These are phyloP conservation scores for Condylura cristata DNA, from an alignment of 2,113 vertebrate genomes.

Conservation along the genomic window DNA sequence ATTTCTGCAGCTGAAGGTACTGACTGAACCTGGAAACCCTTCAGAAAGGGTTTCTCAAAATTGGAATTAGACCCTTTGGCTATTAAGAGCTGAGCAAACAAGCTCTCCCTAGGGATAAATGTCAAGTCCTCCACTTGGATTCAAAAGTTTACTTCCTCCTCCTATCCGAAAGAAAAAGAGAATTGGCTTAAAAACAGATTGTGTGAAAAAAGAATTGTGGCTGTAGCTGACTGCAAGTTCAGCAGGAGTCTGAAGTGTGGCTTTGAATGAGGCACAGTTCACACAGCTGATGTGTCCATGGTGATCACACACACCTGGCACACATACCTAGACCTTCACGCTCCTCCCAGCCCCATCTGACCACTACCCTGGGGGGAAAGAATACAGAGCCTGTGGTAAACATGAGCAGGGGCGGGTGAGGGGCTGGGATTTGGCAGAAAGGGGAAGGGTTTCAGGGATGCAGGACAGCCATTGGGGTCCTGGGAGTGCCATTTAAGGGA, in stretches of 20 bases:
- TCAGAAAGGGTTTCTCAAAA: neutral
- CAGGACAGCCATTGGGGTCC: neutral
- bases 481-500: accelerated
- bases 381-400: neutral
- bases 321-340: too few relatives aligned
- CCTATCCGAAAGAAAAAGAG: constrained; percentile 16
- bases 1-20: neutral
- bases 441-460: neutral
- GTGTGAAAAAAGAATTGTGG: neutral
- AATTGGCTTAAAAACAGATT: neutral
- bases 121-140: neutral
- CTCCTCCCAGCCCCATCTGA: neutral
- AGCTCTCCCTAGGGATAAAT: neutral
- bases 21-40: neutral
- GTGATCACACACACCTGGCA: neutral
- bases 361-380: neutral
- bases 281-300: neutral
- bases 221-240: neutral
- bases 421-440: neutral
- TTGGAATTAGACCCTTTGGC: neutral
- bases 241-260: neutral
- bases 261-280: neutral
- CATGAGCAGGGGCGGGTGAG: neutral
- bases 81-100: neutral
- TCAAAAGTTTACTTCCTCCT: neutral